Percentiles rank a stretch among this genome's conserved stretches.
phyloP scores from a whole-genome alignment of 2,797 vertebrate genomes.

The Coilia nasus region DNA sequence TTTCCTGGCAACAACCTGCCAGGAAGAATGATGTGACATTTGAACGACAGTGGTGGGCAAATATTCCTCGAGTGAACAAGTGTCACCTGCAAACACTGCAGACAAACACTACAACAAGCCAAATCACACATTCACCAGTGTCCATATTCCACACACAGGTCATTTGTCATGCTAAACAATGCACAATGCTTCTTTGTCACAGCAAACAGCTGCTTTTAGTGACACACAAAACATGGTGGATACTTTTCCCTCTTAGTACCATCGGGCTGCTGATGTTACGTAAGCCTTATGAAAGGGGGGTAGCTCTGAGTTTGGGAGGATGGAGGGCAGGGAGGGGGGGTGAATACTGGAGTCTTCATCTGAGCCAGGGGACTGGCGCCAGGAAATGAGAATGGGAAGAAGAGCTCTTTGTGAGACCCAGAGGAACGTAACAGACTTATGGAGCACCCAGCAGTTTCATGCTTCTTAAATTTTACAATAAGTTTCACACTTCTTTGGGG shows the following conservation, averaged over 20 bases:
- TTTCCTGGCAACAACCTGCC: neutral
- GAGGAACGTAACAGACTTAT: neutral
- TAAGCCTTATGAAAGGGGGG: neutral
- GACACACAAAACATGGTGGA: neutral
- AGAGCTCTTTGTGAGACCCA: neutral
- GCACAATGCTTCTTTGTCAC: too few relatives aligned
- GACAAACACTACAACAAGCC: neutral
- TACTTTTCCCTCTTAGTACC: neutral
- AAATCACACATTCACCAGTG: neutral
- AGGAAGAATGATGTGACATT: neutral
- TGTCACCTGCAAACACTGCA: neutral
- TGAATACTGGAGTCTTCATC: neutral
- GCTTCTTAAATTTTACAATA: neutral
- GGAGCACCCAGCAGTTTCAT: neutral
- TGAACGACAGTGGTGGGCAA: neutral
- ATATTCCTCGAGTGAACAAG: neutral
- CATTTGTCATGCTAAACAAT: neutral
- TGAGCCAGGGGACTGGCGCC: neutral
- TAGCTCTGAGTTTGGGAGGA: neutral
- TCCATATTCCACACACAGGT: neutral
- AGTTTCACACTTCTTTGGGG: neutral
- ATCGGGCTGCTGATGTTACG: neutral
- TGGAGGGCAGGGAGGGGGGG: neutral
- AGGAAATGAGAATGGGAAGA: neutral
- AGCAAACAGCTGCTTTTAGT: neutral